A percentile compares a stretch with the other conserved stretches of the same genome.
phyloP scores from a whole-genome alignment of 1,140 invertebrate species.

The Scaptomyza pallida region DNA sequence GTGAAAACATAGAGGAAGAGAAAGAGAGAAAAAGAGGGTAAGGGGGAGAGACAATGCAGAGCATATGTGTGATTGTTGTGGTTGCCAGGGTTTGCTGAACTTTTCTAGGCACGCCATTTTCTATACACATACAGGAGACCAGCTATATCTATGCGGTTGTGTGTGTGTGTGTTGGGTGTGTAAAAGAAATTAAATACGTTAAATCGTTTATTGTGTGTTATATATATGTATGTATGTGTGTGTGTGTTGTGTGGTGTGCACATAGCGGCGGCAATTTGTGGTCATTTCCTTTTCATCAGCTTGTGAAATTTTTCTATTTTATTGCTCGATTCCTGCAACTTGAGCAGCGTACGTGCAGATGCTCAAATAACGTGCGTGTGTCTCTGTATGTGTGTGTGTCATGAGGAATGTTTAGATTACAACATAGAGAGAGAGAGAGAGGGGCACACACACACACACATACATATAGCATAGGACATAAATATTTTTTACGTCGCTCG shows the following conservation, averaged over 20 bases:
- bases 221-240: neutral
- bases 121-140: neutral
- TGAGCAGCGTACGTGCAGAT: slow-evolving; percentile 43
- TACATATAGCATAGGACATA: slow-evolving; percentile 9
- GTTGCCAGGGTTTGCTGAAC: slow-evolving; percentile 54
- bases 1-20: neutral
- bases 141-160: slow-evolving; percentile 3
- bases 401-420: neutral
- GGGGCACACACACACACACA: neutral
- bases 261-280: slow-evolving; percentile 69
- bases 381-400: too few species aligned
- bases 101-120: slow-evolving; percentile 49
- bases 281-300: slow-evolving; percentile 81
- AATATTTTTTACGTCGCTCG: slow-evolving; percentile 31
- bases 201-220: slow-evolving; percentile 48
- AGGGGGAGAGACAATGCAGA: slow-evolving; percentile 3
- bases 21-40: neutral
- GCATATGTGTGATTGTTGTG: slow-evolving; percentile 12
- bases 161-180: slow-evolving; percentile 1
- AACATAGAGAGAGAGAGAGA: too few species aligned
- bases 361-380: slow-evolving; percentile 39
- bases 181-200: slow-evolving; percentile 73
- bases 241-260: slow-evolving; percentile 9
- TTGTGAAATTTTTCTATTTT: slow-evolving; percentile 69
- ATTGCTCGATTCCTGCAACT: slow-evolving; percentile 44